Evolutionary conservation across 2,797 vertebrate species (phyloP).

Genomic region (Ambastaia sidthimunki): DNA sequence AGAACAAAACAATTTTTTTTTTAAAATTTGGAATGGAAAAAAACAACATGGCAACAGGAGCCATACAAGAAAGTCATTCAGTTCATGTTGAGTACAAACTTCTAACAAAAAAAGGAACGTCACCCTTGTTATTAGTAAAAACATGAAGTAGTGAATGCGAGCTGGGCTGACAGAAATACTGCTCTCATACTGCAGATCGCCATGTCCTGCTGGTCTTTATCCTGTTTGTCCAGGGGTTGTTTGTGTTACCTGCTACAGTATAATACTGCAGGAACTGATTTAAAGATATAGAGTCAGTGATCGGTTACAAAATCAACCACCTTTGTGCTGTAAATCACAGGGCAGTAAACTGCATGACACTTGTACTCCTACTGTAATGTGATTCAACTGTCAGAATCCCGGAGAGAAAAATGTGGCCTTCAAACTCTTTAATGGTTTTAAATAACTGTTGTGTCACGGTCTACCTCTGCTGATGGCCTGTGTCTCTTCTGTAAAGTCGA

Average conservation of each 20-base stretch:
- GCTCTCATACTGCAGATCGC: conserved; percentile 52
- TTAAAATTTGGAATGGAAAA: background rate
- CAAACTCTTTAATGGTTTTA: conserved; percentile 55
- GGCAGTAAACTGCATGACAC: conserved; percentile 27
- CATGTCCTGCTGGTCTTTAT: conserved; percentile 63
- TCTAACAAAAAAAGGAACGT: conserved; percentile 55
- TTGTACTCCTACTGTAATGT: conserved; percentile 41
- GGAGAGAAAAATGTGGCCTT: conserved; percentile 30
- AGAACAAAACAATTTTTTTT: conserved; percentile 14
- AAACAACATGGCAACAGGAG: background rate
- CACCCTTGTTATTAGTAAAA: conserved; percentile 69
- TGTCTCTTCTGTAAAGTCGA: conserved; percentile 42
- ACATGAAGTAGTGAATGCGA: conserved; percentile 63
- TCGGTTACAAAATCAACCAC: conserved; percentile 34
- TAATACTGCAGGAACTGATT: conserved; percentile 40
- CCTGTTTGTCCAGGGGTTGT: conserved; percentile 67
- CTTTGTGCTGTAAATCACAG: conserved; percentile 29
- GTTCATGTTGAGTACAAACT: conserved; percentile 60
- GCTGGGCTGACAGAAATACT: conserved; percentile 55
- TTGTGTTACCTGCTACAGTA: conserved; percentile 56
- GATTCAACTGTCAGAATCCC: conserved; percentile 50
- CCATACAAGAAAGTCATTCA: conserved; percentile 10
- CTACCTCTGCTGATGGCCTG: conserved; percentile 49
- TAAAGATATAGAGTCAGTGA: conserved; percentile 26
- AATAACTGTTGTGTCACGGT: conserved; percentile 49